Conservation (phyloP, 1,140 invertebrate genomes). For the Aleiodes sp. region DNA sequence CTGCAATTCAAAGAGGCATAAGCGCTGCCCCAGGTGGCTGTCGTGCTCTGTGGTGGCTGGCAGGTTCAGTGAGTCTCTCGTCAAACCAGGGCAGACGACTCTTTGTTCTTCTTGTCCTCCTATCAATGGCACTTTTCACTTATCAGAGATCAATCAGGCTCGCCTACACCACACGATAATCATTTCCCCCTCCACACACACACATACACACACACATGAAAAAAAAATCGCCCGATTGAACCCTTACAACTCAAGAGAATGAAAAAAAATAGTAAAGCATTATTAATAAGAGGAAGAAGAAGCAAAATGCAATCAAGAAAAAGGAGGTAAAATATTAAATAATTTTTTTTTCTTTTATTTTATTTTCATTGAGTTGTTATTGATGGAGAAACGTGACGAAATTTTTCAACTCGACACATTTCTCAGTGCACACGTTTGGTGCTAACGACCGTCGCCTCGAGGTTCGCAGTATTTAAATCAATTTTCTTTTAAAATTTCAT, state of each 20-base stretch:
- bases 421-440: not conserved
- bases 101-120: conserved; percentile 54
- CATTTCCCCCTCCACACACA: conserved; percentile 25
- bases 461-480: not conserved
- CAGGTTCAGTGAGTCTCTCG: conserved; percentile 58
- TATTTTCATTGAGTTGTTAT: not conserved
- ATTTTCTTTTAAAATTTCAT: not conserved
- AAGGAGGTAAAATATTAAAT: no score
- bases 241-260: not conserved
- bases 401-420: conserved; percentile 3
- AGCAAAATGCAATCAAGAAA: not conserved
- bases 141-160: conserved; percentile 54
- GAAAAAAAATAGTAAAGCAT: not conserved
- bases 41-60: conserved; percentile 62
- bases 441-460: not conserved
- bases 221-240: conserved; percentile 1
- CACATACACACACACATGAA: no score
- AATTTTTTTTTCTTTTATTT: no score
- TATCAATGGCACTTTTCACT: conserved; percentile 54
- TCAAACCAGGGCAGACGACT: conserved; percentile 57
- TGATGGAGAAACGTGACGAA: conserved; percentile 2
- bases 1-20: conserved; percentile 63
- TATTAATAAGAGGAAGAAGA: not conserved
- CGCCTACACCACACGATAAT: conserved; percentile 58
- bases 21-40: conserved; percentile 61